phyloP scores from a whole-genome alignment of 1,140 invertebrate species.

The Drosophila virilis region DNA sequence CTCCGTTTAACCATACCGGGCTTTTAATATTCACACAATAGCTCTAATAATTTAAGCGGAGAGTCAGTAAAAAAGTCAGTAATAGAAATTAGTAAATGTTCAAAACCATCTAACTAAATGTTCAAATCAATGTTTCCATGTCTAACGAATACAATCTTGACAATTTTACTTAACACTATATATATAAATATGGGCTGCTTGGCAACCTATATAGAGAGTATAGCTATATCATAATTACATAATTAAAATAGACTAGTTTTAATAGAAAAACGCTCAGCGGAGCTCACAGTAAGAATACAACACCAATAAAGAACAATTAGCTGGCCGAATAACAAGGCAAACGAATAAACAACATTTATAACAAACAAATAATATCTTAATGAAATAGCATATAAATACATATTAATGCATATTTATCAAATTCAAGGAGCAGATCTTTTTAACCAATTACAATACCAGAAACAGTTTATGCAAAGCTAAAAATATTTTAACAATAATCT shows the following conservation, averaged over 20 bases:
- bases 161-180: slow-evolving; percentile 52
- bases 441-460: slow-evolving; percentile 15
- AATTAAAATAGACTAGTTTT: slow-evolving; percentile 50
- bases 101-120: slow-evolving; percentile 55
- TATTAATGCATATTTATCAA: slow-evolving; percentile 34
- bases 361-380: slow-evolving; percentile 33
- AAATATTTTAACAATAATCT: slow-evolving; percentile 64
- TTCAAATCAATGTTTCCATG: slow-evolving; percentile 74
- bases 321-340: slow-evolving; percentile 20
- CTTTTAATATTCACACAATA: slow-evolving; percentile 12
- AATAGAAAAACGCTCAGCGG: slow-evolving; percentile 43
- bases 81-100: slow-evolving; percentile 40
- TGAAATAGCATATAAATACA: slow-evolving; percentile 37
- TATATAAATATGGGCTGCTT: slow-evolving; percentile 5
- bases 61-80: background rate
- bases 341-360: slow-evolving; percentile 14
- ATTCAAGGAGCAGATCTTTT: slow-evolving; percentile 33
- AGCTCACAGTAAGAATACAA: slow-evolving; percentile 78
- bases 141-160: slow-evolving; percentile 65
- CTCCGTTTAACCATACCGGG: slow-evolving; percentile 35
- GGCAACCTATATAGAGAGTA: slow-evolving; percentile 3
- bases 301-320: slow-evolving; percentile 50
- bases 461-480: slow-evolving; percentile 74
- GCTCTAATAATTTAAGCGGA: slow-evolving; percentile 1
- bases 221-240: background rate